Evolutionary conservation across 2,797 vertebrate species (phyloP).

Genomic region (Melanotaenia trifasciata): DNA sequence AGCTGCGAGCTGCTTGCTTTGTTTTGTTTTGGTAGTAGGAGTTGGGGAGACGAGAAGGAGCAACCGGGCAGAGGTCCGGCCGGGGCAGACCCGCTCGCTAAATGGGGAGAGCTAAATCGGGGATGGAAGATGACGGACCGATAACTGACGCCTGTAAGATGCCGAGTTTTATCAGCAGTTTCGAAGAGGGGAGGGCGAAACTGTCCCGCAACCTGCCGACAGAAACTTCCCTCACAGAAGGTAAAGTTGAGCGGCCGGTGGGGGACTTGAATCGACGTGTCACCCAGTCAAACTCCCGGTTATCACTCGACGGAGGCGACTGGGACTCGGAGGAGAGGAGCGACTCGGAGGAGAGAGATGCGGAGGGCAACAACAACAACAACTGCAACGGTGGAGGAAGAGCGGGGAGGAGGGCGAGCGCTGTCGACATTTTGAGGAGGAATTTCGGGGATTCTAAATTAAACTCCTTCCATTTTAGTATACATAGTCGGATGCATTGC

Average conservation of each 20-base stretch:
- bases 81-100: slow-evolving; percentile 36
- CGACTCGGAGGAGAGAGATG: slow-evolving; percentile 47
- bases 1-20: slow-evolving; percentile 70
- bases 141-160: slow-evolving; percentile 69
- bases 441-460: slow-evolving; percentile 74
- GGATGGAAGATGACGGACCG: slow-evolving; percentile 81
- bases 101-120: slow-evolving; percentile 73
- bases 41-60: slow-evolving; percentile 43
- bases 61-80: slow-evolving; percentile 26
- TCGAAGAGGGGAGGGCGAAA: slow-evolving; percentile 72
- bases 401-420: slow-evolving; percentile 68
- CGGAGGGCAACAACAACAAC: slow-evolving; percentile 71
- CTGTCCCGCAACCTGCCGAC: slow-evolving; percentile 60
- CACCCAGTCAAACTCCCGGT: slow-evolving; percentile 49
- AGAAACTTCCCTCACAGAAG: slow-evolving; percentile 62
- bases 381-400: slow-evolving; percentile 62
- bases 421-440: slow-evolving; percentile 78
- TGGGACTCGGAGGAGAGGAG: slow-evolving; percentile 40
- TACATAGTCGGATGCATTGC: slow-evolving; percentile 51
- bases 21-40: slow-evolving; percentile 81
- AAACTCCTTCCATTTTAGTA: slow-evolving; percentile 30
- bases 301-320: slow-evolving; percentile 51
- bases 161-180: slow-evolving; percentile 75
- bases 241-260: slow-evolving; percentile 72
- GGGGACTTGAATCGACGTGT: slow-evolving; percentile 67